Base-by-base conservation (phyloP, 2,888 invertebrate species). In the Shargacucullia verbasci region DNA sequence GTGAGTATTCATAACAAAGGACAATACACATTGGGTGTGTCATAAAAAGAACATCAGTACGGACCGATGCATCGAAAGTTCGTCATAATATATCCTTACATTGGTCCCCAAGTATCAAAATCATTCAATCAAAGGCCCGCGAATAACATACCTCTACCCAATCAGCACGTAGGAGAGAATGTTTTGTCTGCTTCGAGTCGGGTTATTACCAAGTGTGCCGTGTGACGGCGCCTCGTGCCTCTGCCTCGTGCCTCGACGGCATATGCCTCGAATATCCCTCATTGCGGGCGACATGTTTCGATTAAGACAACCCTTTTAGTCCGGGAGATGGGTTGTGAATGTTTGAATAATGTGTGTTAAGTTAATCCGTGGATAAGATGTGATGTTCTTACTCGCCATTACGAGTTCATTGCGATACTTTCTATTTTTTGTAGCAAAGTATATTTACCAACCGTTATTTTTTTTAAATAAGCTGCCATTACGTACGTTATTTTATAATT, bases 241-340 rank as follows among this genome's bases (percentile, higher is more conserved):
- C 71, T 53, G 80, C 80, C 80, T 78, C 81, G 71, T 76, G 76
- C 73, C 79, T 65, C 73, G 81, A 70, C 75, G 78, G 85, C 87
- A 88, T 91, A 87, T 90, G 91, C 84, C 83, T 83, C 81, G 85
- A 89, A 91, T 91, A 88, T 88, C 86, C 86, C 77, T 87, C 88
- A 84, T 86, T 90, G 90, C 85, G 82, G 83, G 71, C 85, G 91
- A 91, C 92, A 90, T 91, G 90, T 91, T 90, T 87, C 91, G 85
- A 91, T 92, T 90, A 85, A 86, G 88, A 86, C 88, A 89, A 89
- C 91, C 91, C 90, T 91, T 84, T 65, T 85, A 88, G 87, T 48
- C 41, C 38, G 61, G 71, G 91, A 90, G 91, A 49, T 67, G 33
- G 67, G 58, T 50, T 56, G 12, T 6, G 20, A 56, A 43, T 52